Evolutionary conservation across 2,888 invertebrate genomes (phyloP).

Genomic region (Elmis aenea): DNA sequence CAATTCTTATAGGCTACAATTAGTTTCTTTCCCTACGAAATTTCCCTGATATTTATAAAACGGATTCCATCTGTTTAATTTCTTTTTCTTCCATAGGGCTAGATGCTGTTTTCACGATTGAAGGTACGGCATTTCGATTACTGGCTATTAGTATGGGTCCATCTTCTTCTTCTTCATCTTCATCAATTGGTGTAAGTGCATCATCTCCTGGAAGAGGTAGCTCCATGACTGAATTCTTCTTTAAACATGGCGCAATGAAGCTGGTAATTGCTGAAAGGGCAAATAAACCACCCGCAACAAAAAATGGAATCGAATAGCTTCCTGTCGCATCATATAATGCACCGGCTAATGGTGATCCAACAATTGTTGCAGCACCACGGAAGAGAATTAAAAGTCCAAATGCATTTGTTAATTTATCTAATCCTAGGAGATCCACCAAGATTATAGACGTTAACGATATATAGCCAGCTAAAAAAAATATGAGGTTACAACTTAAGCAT

Average conservation of each 20-base stretch:
- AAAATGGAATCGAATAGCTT: conserved; percentile 86
- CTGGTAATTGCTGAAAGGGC: conserved; percentile 79
- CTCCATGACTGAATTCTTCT: conserved; percentile 51
- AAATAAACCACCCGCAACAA: conserved; percentile 86
- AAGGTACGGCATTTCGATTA: conserved; percentile 51
- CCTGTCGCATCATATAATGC: conserved; percentile 84
- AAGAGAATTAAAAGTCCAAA: conserved; percentile 94
- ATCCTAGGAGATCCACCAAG: conserved; percentile 89
- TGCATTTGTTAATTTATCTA: conserved; percentile 94
- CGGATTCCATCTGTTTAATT: conserved; percentile 69
- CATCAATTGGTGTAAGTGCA: conserved; percentile 76
- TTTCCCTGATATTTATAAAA: conserved; percentile 53
- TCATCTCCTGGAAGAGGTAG: conserved; percentile 58
- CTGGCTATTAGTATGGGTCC: conserved; percentile 64
- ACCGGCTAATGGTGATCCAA: conserved; percentile 81
- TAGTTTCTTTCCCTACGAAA: too few relatives aligned
- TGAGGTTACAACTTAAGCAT: background rate
- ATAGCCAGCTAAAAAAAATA: conserved; percentile 73
- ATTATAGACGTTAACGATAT: conserved; percentile 97
- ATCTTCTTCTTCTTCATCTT: conserved; percentile 72
- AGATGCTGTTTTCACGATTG: conserved; percentile 74
- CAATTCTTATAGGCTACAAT: too few relatives aligned
- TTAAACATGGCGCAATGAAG: conserved; percentile 72
- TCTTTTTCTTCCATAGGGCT: conserved; percentile 53
- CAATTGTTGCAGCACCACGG: conserved; percentile 89